A percentile compares a stretch with the other conserved stretches of the same genome.
Conservation (phyloP, 2,888 invertebrate genomes). For the Mechanitis mazaeus region DNA sequence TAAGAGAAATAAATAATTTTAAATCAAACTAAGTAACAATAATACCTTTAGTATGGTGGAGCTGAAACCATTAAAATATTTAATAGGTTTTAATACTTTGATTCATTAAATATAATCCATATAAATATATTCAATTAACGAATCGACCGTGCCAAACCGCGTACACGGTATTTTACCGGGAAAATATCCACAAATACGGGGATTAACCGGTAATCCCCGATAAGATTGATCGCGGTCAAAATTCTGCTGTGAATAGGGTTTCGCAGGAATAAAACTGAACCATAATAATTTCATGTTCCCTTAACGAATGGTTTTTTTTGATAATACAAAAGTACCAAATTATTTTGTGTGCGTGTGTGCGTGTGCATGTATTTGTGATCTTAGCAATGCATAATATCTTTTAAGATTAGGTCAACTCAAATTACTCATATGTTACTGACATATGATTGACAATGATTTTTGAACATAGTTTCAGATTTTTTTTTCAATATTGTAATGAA, state of each 20-base stretch:
- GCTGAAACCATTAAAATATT: not conserved
- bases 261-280: not conserved
- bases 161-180: slow-evolving; percentile 14
- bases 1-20: no score
- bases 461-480: no score
- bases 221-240: slow-evolving; percentile 28
- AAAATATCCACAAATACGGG: slow-evolving; percentile 25
- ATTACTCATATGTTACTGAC: no score
- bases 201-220: slow-evolving; percentile 34
- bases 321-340: not conserved
- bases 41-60: no score
- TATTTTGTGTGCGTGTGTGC: no score
- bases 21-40: no score
- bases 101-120: slow-evolving; percentile 11
- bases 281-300: not conserved
- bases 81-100: not conserved
- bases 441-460: no score
- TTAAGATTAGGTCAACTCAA: no score
- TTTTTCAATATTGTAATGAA: no score
- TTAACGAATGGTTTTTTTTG: not conserved
- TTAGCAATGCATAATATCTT: no score
- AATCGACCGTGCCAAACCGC: slow-evolving; percentile 10
- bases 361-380: no score
- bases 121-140: slow-evolving; percentile 20
- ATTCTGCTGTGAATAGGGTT: slow-evolving; percentile 15